phyloP scores from a whole-genome alignment of 2,113 vertebrate species.

The Gadus chalcogrammus region DNA sequence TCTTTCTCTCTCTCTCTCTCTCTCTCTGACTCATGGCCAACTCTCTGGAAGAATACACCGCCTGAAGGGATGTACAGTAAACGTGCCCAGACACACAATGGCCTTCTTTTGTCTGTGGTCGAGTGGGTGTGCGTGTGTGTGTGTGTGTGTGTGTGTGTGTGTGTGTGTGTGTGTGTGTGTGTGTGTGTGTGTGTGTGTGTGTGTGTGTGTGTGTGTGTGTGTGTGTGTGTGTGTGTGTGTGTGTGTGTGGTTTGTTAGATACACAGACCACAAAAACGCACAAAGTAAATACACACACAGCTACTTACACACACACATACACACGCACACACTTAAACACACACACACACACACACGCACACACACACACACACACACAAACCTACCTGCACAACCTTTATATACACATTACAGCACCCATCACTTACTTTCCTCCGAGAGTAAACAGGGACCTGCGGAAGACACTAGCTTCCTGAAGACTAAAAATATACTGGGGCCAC shows the following conservation, averaged over 20 bases:
- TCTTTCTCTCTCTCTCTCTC: slow-evolving; percentile 1
- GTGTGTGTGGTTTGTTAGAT: no score
- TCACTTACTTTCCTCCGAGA: not conserved
- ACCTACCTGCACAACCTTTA: not conserved
- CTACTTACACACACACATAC: not conserved
- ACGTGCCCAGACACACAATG: slow-evolving; percentile 52
- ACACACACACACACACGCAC: not conserved
- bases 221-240: not conserved
- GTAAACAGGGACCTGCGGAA: slow-evolving; percentile 10
- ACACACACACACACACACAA: slow-evolving; percentile 6
- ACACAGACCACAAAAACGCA: no score
- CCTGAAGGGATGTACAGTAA: slow-evolving; percentile 32
- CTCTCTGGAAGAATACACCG: slow-evolving; percentile 33
- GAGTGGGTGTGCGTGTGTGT: not conserved
- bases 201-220: no score
- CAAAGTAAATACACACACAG: not conserved
- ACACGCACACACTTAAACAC: not conserved
- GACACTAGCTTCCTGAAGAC: slow-evolving; percentile 4
- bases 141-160: no score
- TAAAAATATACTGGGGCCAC: slow-evolving; percentile 55
- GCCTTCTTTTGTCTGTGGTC: not conserved
- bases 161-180: no score
- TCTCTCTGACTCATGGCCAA: slow-evolving; percentile 4
- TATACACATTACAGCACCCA: not conserved
- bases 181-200: no score